Base-by-base conservation (phyloP, 2,113 vertebrate genomes). In the Vanacampus margaritifer region DNA sequence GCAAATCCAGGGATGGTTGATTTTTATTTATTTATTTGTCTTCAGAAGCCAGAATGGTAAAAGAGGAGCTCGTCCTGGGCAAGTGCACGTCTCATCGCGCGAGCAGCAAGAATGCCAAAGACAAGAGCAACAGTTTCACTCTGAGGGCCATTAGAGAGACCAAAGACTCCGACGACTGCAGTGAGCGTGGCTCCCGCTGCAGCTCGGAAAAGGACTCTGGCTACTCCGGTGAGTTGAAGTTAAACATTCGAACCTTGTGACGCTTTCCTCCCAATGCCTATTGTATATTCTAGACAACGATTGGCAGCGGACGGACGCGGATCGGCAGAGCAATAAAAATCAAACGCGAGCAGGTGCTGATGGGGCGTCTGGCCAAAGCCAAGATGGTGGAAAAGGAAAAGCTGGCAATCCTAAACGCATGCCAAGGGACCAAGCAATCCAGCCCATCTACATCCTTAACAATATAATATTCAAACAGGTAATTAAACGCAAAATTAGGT, bases 191-290 rank as follows among this genome's bases (percentile, higher is more conserved):
- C 60, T 91, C 82, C 2, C 64, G 39, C 68, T 89, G 84, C 82
- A 85, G 85, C 59, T 91, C 90, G 19, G 90, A 91, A 28, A 92
- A 91, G 67, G 90, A 92, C 71, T 92, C 91, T 0, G 91, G 90
- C 13, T 92, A 82, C 69, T 92, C 91, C 48, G 91, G 91, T 92
- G 65, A 82, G 72, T 46, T 19, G 23, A 68, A 43, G 5, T 50
- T 0, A 36, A 35, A 35, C 7, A 1, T 4, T 16, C 1, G 28
- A n/a, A 32, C n/a, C 50, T 28, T 13, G 7, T 56, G 12, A 24
- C 54, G 6, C 6, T 23, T 9, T 63, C 1, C 64, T 64, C 11
- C 35, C 51, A 6, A 39, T 37, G 23, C 14, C 35, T 21, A 60
- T 32, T 16, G 16, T 45, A 19, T 26, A 26, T 36, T 53, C 6